These are phyloP conservation scores for Spisula subtruncata DNA, from an alignment of 2,888 invertebrate species.

Conservation along the genomic window DNA sequence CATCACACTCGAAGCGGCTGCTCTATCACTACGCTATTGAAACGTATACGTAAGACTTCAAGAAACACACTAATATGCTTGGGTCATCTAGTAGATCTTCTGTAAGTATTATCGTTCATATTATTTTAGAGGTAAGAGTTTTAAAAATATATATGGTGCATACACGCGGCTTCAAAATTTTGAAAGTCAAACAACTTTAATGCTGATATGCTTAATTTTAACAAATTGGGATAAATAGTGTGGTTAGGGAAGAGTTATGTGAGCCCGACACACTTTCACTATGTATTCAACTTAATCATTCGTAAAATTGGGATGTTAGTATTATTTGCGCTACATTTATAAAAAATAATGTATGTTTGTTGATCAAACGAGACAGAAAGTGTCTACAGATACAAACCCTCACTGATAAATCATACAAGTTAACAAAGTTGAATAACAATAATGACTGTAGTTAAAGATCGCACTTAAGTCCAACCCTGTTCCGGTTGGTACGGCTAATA, in stretches of 20 bases:
- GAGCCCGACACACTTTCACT: too few species aligned
- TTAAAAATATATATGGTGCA: too few species aligned
- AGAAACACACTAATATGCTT: too few species aligned
- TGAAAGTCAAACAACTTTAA: not conserved
- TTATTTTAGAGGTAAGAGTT: too few species aligned
- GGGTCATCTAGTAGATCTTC: too few species aligned
- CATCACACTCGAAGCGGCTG: too few species aligned
- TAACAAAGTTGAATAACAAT: not conserved
- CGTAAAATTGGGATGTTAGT: not conserved
- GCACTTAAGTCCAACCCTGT: not conserved
- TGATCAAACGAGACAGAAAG: not conserved
- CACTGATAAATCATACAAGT: not conserved
- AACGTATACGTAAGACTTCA: too few species aligned
- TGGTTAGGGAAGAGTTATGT: too few species aligned
- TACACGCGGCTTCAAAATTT: not conserved
- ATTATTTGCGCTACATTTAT: slow-evolving; percentile 4
- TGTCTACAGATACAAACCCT: not conserved
- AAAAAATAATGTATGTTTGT: not conserved
- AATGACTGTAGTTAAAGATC: not conserved
- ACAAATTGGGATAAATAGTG: too few species aligned
- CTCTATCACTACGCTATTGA: too few species aligned
- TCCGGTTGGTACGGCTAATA: slow-evolving; percentile 10
- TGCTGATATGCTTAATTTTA: too few species aligned
- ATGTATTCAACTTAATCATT: not conserved
- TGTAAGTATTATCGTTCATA: too few species aligned